Base-by-base conservation (phyloP, 2,113 vertebrate species). In the Lepidothrix coronata region DNA sequence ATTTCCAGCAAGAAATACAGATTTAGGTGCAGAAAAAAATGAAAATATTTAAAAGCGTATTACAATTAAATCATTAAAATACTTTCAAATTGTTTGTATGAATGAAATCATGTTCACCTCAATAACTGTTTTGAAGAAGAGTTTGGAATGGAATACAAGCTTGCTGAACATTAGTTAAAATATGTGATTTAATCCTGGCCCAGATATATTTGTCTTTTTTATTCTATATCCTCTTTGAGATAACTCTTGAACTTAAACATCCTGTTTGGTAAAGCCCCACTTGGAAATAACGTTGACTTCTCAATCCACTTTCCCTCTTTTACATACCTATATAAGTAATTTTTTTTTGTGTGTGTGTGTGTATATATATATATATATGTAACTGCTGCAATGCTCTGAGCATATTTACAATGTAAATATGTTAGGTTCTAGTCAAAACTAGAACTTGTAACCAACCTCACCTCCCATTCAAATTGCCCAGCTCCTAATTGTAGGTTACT, bases 351-450 rank as follows among this genome's bases (percentile, higher is more conserved):
- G 39, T 41, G 39, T 41, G 39, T 39, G 11, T 39, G 11, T 25
- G 7, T 24, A 10, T 5, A 18, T 44, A 46, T 24, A 8, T 52
- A 19, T 30, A 8, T 43, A 14, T 27, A 7, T 24, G 5, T 16
- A 23, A 39, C 15, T 75, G 15, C 35, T 51, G 39, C 16, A 51
- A 43, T 0, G 0, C n/a, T 35, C 10, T n/a, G 31, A 21, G 23
- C 14, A 19, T 43, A 72, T 65, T 88, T 88, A 37, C 6, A 33
- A 16, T 21, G 21, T 49, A 81, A 65, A 37, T 73, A 44, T 6
- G 2, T 21, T 55, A 20, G 2, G 2, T 71, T 6, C 55, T 62
- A 77, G 37, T 62, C 43, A 91, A 70, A 91, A 39, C 17, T 16
- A 57, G 43, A 70, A 52, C 10, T 33, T 65, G 10, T 30, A 73